phyloP scores from a whole-genome alignment of 2,113 vertebrate genomes.

The Chaenocephalus aceratus region DNA sequence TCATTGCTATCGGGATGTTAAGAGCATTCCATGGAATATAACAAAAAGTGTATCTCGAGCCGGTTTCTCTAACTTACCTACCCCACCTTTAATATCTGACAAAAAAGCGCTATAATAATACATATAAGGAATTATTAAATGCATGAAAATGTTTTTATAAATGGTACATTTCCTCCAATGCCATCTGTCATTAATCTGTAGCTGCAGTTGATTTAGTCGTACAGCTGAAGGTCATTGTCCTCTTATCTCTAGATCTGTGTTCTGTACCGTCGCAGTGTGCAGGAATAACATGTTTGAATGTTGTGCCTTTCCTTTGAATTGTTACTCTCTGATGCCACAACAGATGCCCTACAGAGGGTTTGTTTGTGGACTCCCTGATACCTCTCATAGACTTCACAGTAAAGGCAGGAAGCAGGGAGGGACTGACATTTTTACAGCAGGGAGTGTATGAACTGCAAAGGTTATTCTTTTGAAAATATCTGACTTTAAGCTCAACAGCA shows the following conservation, averaged over 20 bases:
- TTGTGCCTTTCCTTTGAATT: conserved; percentile 47
- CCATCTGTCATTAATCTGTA: conserved; percentile 7
- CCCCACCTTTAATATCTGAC: too few relatives aligned
- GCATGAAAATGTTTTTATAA: background rate
- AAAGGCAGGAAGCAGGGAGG: conserved; percentile 50
- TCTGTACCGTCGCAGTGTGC: background rate
- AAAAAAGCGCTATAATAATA: too few relatives aligned
- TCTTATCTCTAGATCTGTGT: conserved; percentile 13
- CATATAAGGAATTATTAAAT: background rate
- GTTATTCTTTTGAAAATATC: conserved; percentile 66
- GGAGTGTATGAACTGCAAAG: conserved; percentile 70
- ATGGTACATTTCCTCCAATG: background rate
- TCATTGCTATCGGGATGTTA: too few relatives aligned
- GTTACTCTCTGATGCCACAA: conserved; percentile 39
- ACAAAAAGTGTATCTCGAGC: too few relatives aligned
- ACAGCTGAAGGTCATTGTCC: conserved; percentile 17
- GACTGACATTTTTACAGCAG: conserved; percentile 70
- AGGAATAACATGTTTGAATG: conserved; percentile 42
- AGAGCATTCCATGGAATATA: too few relatives aligned
- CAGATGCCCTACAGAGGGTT: conserved; percentile 44
- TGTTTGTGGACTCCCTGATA: background rate
- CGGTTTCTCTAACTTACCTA: too few relatives aligned
- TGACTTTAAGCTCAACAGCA: conserved; percentile 60
- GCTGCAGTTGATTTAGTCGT: conserved; percentile 17
- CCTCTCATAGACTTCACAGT: conserved; percentile 23